Base-by-base conservation (phyloP, 2,113 vertebrate species). In the Hylia prasina region DNA sequence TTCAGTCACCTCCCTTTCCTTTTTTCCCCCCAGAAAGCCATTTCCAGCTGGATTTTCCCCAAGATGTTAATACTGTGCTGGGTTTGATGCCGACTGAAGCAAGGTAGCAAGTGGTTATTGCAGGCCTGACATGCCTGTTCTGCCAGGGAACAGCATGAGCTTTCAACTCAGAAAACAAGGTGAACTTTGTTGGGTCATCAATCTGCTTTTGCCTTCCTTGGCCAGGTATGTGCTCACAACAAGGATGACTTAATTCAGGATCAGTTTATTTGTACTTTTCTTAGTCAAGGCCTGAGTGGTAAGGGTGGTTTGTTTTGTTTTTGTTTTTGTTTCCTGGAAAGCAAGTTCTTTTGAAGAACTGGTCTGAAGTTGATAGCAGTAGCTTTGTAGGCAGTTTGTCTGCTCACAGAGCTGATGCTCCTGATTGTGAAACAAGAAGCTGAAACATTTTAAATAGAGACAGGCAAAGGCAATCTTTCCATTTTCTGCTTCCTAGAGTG, bases 131-230 rank as follows among this genome's bases (percentile, higher is more conserved):
- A 75, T 92, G 94, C 56, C 82, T 70, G 63, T 50, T 94, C 88
- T 96, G 93, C 93, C 94, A 93, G 94, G 79, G 79, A 95, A 88
- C 94, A 97, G 85, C 72, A 2, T 80, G 92, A 81, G 95, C 87
- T 93, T 97, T 92, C 92, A 95, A 30, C 83, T 80, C n/a, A 8
- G 40, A 70, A 93, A 94, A 68, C 71, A 93, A 94, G 94, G 75
- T 76, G 92, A 92, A 94, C 79, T 82, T 83, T 75, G 75, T 88
- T 71, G 76, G 75, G 77, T 76, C 92, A 85, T 95, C 93, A 91
- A 58, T 71, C 72, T 81, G 50, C 39, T 77, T 90, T 48, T 76
- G 54, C 48, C 91, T 88, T 69, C 72, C 85, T 70, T 89, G 65
- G 93, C 53, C 68, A 92, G 75, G 80, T 75, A 78, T 48, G 77